Percentiles rank a stretch among this genome's conserved stretches.
Conservation (phyloP, 2,888 invertebrate genomes). For the Chymomyza caudatula region DNA sequence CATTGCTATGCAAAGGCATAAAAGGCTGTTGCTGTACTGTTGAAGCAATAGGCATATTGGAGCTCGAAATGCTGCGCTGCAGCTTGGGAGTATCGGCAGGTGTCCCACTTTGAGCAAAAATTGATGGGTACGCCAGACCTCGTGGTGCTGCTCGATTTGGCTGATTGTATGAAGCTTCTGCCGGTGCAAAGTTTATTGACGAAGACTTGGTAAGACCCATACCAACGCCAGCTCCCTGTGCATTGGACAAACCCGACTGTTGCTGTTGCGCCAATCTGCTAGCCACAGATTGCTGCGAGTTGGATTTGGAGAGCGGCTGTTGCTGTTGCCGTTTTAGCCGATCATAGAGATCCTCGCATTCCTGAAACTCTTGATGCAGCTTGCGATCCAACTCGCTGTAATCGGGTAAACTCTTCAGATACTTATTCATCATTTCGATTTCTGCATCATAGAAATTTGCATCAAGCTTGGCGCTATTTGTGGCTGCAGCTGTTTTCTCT, state of each 20-base stretch:
- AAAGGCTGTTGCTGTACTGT: constrained; percentile 33
- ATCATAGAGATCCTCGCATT: constrained; percentile 78
- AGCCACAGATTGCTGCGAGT: constrained; percentile 72
- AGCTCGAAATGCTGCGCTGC: constrained; percentile 77
- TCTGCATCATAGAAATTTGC: constrained; percentile 77
- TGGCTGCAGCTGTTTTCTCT: constrained; percentile 67
- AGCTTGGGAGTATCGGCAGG: constrained; percentile 57
- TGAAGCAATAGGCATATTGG: constrained; percentile 62
- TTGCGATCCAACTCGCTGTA: constrained; percentile 77
- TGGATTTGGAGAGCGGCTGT: constrained; percentile 74
- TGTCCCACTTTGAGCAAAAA: constrained; percentile 49
- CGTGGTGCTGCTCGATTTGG: constrained; percentile 47
- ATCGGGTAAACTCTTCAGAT: constrained; percentile 78
- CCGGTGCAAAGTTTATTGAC: constrained; percentile 62
- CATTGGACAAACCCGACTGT: background rate
- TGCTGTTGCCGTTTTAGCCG: constrained; percentile 73
- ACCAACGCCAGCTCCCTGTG: background rate
- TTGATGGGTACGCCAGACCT: constrained; percentile 75
- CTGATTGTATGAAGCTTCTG: constrained; percentile 20
- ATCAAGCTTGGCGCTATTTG: constrained; percentile 65
- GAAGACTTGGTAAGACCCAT: constrained; percentile 64
- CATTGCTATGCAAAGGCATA: constrained; percentile 28
- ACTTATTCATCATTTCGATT: constrained; percentile 79
- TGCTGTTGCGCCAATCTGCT: constrained; percentile 4
- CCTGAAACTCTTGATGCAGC: constrained; percentile 77